Percentiles rank a stretch among this genome's conserved stretches.
These are phyloP conservation scores for Adelognathus sp. DNA, from an alignment of 2,888 invertebrate species.

Conservation along the genomic window DNA sequence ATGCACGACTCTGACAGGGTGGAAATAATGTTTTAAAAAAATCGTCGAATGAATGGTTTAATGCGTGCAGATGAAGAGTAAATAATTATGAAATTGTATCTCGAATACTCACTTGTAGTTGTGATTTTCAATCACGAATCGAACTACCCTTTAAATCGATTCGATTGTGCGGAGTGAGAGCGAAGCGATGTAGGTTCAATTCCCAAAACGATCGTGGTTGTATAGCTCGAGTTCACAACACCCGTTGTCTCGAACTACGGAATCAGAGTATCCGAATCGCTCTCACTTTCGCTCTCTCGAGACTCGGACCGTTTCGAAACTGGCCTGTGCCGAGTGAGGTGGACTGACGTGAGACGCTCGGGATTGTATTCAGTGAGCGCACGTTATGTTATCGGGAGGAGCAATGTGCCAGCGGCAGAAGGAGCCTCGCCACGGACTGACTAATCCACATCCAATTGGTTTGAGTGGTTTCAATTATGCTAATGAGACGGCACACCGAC, in stretches of 20 bases:
- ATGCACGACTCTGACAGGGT: too few species aligned
- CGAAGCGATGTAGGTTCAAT: background rate
- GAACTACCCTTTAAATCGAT: background rate
- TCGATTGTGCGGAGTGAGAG: background rate
- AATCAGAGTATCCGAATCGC: background rate
- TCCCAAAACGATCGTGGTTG: background rate
- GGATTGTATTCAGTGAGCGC: background rate
- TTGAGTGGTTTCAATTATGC: conserved; percentile 76
- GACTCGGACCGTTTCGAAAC: background rate
- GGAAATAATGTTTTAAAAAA: too few species aligned
- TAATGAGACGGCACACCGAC: conserved; percentile 70
- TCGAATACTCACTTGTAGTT: too few species aligned
- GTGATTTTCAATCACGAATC: too few species aligned
- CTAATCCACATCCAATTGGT: conserved; percentile 73
- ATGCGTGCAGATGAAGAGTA: too few species aligned
- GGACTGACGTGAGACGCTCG: background rate
- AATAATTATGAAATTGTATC: too few species aligned
- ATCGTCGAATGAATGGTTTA: too few species aligned
- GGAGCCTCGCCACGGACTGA: conserved; percentile 21
- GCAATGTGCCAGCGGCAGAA: conserved; percentile 12
- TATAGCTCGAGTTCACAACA: background rate
- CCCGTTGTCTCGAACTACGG: background rate
- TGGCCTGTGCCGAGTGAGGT: background rate
- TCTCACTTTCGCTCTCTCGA: conserved; percentile 26
- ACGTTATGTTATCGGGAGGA: background rate